Percentiles rank a stretch among this genome's conserved stretches.
Evolutionary conservation across 2,797 vertebrate genomes (phyloP).

Genomic region (Melanotaenia boesemani): DNA sequence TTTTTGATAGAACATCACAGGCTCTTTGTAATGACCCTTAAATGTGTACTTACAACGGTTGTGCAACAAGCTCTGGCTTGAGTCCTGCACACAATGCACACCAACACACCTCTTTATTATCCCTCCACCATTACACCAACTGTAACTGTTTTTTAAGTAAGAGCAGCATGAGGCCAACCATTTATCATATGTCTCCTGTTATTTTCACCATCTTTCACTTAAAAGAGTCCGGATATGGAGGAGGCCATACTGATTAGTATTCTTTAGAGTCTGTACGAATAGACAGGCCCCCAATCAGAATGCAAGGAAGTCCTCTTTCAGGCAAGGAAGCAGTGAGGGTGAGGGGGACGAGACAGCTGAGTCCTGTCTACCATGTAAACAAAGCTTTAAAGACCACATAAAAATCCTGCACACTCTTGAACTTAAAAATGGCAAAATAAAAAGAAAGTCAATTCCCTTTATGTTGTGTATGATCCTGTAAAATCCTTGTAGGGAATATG

Average conservation of each 20-base stretch:
- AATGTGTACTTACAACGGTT: neutral
- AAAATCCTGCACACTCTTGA: conserved; percentile 61
- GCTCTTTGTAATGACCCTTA: neutral
- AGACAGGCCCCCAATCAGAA: conserved; percentile 76
- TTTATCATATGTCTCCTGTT: conserved; percentile 63
- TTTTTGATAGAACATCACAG: neutral
- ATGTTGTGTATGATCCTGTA: conserved; percentile 21
- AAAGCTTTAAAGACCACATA: conserved; percentile 73
- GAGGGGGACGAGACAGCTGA: conserved; percentile 70
- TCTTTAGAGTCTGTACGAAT: conserved; percentile 71
- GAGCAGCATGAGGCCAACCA: conserved; percentile 32
- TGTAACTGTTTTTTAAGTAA: neutral
- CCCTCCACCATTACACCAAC: neutral
- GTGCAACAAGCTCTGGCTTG: conserved; percentile 1
- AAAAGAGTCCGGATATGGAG: conserved; percentile 53
- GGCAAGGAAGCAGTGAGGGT: conserved; percentile 56
- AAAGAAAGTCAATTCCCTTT: conserved; percentile 25
- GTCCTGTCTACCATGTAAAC: conserved; percentile 77
- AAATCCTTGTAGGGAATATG: conserved; percentile 11
- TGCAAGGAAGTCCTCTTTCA: conserved; percentile 80
- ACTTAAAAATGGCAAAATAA: conserved; percentile 24
- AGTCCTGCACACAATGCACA: neutral
- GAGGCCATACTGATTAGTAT: conserved; percentile 80
- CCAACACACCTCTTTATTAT: neutral
- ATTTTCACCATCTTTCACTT: conserved; percentile 41